Base-by-base conservation (phyloP, 2,888 invertebrate genomes). In the Catocala sponsa region DNA sequence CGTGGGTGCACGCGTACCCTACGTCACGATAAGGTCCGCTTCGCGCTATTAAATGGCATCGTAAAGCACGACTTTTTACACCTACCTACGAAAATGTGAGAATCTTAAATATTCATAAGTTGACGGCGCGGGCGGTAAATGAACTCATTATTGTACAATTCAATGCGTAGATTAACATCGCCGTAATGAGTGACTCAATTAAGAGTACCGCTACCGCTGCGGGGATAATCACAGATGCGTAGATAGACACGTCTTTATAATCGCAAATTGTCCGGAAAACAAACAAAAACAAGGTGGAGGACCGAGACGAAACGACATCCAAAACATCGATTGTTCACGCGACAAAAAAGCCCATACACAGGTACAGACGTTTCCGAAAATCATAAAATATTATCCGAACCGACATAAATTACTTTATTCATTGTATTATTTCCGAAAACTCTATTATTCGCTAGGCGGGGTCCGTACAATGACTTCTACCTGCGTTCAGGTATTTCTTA, bases 341-440 rank as follows among this genome's bases (percentile, higher is more conserved):
- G 65, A 72, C 62, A 67, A 59, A 66, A 81, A 81, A 82, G 80
- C 79, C 72, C 65, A 59, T 57, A 70, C 67, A 84, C 85, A 87
- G 89, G 87, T 87, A 88, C 59, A 72, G 51, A 57, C 84, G 78
- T 90, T 91, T 92, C 91, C 92, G 88, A 91, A 91, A 87, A 91
- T 86, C 86, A 76, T 87, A 84, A 88, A 89, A 90, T 90, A 88
- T 90, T 87, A 85, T 84, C 83, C 86, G 80, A 82, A 70, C 86
- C 86, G 81, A 89, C 91, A 93, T 94, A 93, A 94, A 94, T 94
- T 93, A 92, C 85, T 83, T 72, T 85, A 87, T 87, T 87, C 89
- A 92, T 94, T 94, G 94, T 94, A 86, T 86, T 86, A 84, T 89
- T 93, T 94, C 93, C 92, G 86, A 93, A 94, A 94, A 94, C 84